Conservation (phyloP, 2,888 invertebrate species). For the Xestia c-nigrum region DNA sequence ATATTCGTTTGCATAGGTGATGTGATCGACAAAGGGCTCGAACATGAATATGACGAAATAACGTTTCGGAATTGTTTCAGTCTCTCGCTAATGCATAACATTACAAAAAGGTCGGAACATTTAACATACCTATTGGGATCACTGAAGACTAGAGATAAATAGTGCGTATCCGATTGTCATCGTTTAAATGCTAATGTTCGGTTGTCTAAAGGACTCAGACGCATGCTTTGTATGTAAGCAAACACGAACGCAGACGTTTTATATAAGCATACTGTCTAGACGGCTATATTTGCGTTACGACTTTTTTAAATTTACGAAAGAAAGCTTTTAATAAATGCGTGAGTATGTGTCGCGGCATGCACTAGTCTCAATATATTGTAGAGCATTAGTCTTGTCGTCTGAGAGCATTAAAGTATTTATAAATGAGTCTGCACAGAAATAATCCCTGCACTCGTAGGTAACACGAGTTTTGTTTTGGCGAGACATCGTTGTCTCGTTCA, state of each 20-base stretch:
- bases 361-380: slow-evolving; percentile 67
- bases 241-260: slow-evolving; percentile 44
- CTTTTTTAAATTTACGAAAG: slow-evolving; percentile 55
- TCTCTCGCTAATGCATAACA: slow-evolving; percentile 43
- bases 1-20: slow-evolving; percentile 81
- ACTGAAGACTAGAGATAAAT: slow-evolving; percentile 44
- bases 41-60: slow-evolving; percentile 65
- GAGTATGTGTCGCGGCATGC: slow-evolving; percentile 68
- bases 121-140: slow-evolving; percentile 43
- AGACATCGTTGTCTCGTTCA: slow-evolving; percentile 77
- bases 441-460: slow-evolving; percentile 70
- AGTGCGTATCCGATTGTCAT: slow-evolving; percentile 57
- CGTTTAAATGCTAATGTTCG: slow-evolving; percentile 56
- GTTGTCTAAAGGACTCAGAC: slow-evolving; percentile 32
- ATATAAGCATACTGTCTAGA: slow-evolving; percentile 43
- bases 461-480: slow-evolving; percentile 83
- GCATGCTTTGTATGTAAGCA: slow-evolving; percentile 37
- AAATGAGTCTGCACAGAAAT: slow-evolving; percentile 70
- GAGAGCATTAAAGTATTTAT: slow-evolving; percentile 69
- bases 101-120: slow-evolving; percentile 28
- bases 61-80: slow-evolving; percentile 61
- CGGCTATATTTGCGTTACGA: slow-evolving; percentile 48
- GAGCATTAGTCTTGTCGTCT: slow-evolving; percentile 71
- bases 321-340: slow-evolving; percentile 69
- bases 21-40: slow-evolving; percentile 75